Evolutionary conservation across 1,140 invertebrate species (phyloP).

Genomic region (Drosophila pandora): DNA sequence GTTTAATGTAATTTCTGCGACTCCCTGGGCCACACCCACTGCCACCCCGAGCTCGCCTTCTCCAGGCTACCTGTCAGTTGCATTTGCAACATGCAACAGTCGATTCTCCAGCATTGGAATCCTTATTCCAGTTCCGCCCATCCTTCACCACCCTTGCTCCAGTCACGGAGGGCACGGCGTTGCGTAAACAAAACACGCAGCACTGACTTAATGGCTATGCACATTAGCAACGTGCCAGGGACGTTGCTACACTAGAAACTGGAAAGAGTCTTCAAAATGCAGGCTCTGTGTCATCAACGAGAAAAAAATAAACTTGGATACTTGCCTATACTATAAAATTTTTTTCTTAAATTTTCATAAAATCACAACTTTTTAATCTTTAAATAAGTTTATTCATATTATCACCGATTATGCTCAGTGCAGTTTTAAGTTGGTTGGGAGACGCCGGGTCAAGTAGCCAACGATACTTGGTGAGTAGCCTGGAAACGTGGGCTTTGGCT

Average conservation of each 20-base stretch:
- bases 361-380: too few species aligned
- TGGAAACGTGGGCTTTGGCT: slow-evolving; percentile 57
- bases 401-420: neutral
- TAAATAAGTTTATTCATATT: too few species aligned
- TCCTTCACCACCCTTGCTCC: neutral
- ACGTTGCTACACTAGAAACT: slow-evolving; percentile 12
- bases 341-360: too few species aligned
- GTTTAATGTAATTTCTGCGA: slow-evolving; percentile 62
- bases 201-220: slow-evolving; percentile 75
- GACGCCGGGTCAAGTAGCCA: slow-evolving; percentile 61
- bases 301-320: neutral
- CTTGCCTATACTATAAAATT: too few species aligned
- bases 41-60: slow-evolving; percentile 10
- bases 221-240: slow-evolving; percentile 77
- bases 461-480: slow-evolving; percentile 19
- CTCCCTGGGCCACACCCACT: slow-evolving; percentile 19
- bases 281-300: neutral
- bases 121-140: slow-evolving; percentile 22
- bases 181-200: slow-evolving; percentile 81
- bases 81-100: slow-evolving; percentile 67
- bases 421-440: slow-evolving; percentile 10
- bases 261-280: neutral
- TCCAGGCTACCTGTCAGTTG: slow-evolving; percentile 64
- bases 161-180: slow-evolving; percentile 52
- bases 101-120: too few species aligned